These are phyloP conservation scores for Tubiluchus corallicola DNA, from an alignment of 2,888 invertebrate genomes.

Conservation along the genomic window DNA sequence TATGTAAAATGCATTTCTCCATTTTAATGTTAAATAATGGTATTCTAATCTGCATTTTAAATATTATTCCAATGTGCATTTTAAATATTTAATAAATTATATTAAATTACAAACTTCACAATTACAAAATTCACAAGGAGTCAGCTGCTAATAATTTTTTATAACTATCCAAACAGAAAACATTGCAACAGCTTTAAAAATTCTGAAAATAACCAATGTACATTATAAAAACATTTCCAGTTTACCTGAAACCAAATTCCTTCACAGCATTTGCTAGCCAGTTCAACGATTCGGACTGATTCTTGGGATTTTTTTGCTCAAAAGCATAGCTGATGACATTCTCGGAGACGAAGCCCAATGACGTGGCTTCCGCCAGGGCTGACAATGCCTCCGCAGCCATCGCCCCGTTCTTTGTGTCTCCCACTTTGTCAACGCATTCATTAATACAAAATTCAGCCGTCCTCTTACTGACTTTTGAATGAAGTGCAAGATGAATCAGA, in stretches of 20 bases:
- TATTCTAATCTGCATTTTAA: too few relatives aligned
- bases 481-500: conserved; percentile 21
- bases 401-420: conserved; percentile 56
- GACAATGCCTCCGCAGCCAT: conserved; percentile 49
- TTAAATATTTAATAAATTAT: too few relatives aligned
- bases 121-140: too few relatives aligned
- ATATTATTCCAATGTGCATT: too few relatives aligned
- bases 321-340: conserved; percentile 44
- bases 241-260: conserved; percentile 70
- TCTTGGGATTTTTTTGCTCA: conserved; percentile 72
- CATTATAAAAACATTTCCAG: conserved; percentile 12
- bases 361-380: conserved; percentile 55
- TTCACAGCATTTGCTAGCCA: conserved; percentile 59
- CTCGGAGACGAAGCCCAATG: conserved; percentile 50
- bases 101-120: too few relatives aligned
- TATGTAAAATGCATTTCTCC: too few relatives aligned
- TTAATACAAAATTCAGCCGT: conserved; percentile 53
- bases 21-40: too few relatives aligned
- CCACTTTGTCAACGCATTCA: conserved; percentile 65
- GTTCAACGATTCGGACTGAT: conserved; percentile 59
- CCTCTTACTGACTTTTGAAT: conserved; percentile 34
- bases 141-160: too few relatives aligned
- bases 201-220: too few relatives aligned
- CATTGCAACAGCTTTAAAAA: background rate
- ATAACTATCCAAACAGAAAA: too few relatives aligned